These are phyloP conservation scores for Boloria euphrosyne DNA, from an alignment of 2,888 invertebrate species.

Conservation along the genomic window DNA sequence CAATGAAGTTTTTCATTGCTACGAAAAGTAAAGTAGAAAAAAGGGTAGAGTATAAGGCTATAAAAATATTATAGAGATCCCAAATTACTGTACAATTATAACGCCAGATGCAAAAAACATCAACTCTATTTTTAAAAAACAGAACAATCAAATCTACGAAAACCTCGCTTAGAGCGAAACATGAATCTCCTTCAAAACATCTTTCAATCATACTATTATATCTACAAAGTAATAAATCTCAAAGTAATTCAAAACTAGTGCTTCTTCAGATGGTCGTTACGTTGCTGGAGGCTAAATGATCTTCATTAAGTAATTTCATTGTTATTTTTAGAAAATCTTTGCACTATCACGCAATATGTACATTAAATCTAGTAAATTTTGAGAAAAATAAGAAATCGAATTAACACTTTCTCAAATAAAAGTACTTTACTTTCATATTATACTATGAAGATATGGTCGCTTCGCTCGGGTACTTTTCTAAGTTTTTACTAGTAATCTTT, in stretches of 20 bases:
- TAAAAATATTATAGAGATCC: constrained; percentile 1
- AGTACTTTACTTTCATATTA: background rate
- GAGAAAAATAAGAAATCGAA: background rate
- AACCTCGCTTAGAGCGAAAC: constrained; percentile 62
- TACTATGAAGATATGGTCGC: too few relatives aligned
- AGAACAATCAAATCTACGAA: constrained; percentile 29
- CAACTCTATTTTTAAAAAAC: background rate
- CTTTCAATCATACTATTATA: constrained; percentile 54
- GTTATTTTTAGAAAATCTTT: constrained; percentile 26
- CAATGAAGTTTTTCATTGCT: too few relatives aligned
- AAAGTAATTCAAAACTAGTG: constrained; percentile 70
- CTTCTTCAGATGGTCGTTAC: constrained; percentile 80
- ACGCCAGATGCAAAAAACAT: constrained; percentile 19
- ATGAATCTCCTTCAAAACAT: constrained; percentile 67
- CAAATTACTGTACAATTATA: constrained; percentile 15
- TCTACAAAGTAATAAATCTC: constrained; percentile 76
- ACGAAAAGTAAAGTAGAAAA: too few relatives aligned
- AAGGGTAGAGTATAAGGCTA: background rate
- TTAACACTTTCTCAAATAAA: background rate
- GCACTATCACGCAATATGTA: constrained; percentile 15
- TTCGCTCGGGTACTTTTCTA: too few relatives aligned
- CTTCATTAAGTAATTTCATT: constrained; percentile 66
- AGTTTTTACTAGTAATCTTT: background rate
- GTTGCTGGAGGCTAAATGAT: constrained; percentile 66
- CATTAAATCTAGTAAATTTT: background rate